phyloP scores from a whole-genome alignment of 2,888 invertebrate species.

The Cephus sareptanus region DNA sequence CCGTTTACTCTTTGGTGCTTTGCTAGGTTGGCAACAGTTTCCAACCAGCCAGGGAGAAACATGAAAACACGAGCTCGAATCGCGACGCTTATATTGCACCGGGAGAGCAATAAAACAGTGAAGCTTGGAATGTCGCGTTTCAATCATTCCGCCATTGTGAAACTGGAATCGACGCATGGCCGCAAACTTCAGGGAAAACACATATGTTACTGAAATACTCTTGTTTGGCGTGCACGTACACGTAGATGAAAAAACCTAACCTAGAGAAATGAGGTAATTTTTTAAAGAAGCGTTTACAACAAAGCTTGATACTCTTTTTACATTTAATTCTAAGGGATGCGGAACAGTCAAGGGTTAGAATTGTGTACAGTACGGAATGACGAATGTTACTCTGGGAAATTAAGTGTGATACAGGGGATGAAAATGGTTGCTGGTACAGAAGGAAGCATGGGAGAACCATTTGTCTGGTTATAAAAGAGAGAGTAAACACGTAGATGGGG shows the following conservation, averaged over 20 bases:
- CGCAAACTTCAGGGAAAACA: slow-evolving; percentile 22
- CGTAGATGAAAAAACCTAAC: not conserved
- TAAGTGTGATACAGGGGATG: not conserved
- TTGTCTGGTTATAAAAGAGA: slow-evolving; percentile 35
- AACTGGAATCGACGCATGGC: slow-evolving; percentile 32
- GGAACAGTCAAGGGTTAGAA: not conserved
- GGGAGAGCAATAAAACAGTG: slow-evolving; percentile 36
- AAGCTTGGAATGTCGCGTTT: slow-evolving; percentile 42
- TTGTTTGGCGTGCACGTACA: not conserved
- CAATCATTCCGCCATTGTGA: slow-evolving; percentile 46
- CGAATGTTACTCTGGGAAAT: not conserved
- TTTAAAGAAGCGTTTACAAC: too few species aligned
- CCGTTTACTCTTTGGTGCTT: not conserved
- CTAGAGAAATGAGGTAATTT: too few species aligned
- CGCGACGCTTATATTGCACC: slow-evolving; percentile 18
- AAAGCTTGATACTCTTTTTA: too few species aligned
- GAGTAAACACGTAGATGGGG: slow-evolving; percentile 18
- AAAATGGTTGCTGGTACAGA: not conserved
- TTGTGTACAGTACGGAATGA: not conserved
- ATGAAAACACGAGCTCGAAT: slow-evolving; percentile 10
- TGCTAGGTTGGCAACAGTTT: not conserved
- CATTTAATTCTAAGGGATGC: too few species aligned
- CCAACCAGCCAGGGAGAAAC: not conserved
- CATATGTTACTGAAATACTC: not conserved
- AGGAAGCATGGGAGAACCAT: slow-evolving; percentile 34